Evolutionary conservation across 2,797 vertebrate genomes (phyloP).

Genomic region (Macropus fuliginosus): DNA sequence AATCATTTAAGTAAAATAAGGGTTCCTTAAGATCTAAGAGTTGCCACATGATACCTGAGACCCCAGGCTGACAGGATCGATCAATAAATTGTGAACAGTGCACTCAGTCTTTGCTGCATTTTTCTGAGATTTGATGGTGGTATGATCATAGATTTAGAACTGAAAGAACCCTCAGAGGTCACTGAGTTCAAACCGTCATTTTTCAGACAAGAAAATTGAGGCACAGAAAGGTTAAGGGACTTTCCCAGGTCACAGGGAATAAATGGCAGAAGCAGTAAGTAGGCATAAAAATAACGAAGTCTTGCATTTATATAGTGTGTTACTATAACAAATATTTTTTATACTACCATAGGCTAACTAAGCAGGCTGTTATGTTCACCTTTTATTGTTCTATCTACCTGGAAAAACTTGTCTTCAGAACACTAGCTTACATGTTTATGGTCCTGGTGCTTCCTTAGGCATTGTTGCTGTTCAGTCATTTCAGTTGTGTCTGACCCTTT

Average conservation of each 20-base stretch:
- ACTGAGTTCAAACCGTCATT: background rate
- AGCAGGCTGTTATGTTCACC: too few relatives aligned
- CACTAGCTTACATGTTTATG: too few relatives aligned
- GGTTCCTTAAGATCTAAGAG: background rate
- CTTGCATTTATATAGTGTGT: background rate
- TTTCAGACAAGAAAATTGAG: background rate
- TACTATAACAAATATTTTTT: background rate
- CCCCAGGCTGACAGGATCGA: background rate
- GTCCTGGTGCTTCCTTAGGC: too few relatives aligned
- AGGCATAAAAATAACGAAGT: background rate
- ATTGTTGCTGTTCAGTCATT: too few relatives aligned
- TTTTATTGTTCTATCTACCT: too few relatives aligned
- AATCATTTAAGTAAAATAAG: background rate
- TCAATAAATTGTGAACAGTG: background rate
- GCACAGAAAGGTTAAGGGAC: background rate
- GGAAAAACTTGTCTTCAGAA: too few relatives aligned
- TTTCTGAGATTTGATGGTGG: background rate
- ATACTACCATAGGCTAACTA: background rate
- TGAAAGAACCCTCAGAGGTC: background rate
- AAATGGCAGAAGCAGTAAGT: background rate
- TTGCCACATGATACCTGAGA: background rate
- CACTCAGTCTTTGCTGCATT: background rate
- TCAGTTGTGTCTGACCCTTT: too few relatives aligned
- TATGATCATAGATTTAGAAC: background rate
- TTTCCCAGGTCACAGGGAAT: background rate